These are phyloP conservation scores for Amphiprion clarkii DNA, from an alignment of 2,797 vertebrate species.

Conservation along the genomic window DNA sequence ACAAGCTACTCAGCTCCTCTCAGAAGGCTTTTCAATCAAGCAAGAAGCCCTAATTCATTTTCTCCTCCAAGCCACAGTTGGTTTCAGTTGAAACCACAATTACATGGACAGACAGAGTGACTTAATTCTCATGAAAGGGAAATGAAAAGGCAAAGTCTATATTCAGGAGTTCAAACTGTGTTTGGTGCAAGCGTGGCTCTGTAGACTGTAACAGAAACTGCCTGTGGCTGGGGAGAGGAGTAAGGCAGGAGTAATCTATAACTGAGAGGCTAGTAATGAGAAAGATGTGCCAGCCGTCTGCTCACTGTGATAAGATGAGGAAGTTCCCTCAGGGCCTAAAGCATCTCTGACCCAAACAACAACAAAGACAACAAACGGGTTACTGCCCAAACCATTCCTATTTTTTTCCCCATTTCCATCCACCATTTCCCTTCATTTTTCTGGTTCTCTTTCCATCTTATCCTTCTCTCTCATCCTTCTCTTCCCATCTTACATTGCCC, in stretches of 20 bases:
- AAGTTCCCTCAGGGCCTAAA: conserved; percentile 80
- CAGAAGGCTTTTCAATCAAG: conserved; percentile 80
- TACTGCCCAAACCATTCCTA: conserved; percentile 71
- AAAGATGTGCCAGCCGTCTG: conserved; percentile 85
- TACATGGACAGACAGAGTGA: conserved; percentile 79
- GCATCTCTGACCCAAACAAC: conserved; percentile 83
- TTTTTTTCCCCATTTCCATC: conserved; percentile 49
- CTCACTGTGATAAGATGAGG: conserved; percentile 85
- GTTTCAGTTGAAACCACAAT: conserved; percentile 79
- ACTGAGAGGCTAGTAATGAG: conserved; percentile 85
- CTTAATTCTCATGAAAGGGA: conserved; percentile 80
- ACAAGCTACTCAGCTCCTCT: conserved; percentile 65
- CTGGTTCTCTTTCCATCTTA: conserved; percentile 9
- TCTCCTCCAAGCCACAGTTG: conserved; percentile 72
- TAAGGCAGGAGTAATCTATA: conserved; percentile 83
- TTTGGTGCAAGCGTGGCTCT: conserved; percentile 73
- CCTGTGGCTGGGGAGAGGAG: conserved; percentile 76
- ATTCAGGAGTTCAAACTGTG: conserved; percentile 80
- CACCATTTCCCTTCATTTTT: conserved; percentile 51
- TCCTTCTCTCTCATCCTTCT: conserved; percentile 46
- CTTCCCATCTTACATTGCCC: conserved; percentile 34
- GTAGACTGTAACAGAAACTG: conserved; percentile 78
- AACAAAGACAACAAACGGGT: conserved; percentile 83
- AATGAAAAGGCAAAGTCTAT: conserved; percentile 77
- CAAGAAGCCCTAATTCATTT: conserved; percentile 75